Percentiles rank a stretch among this genome's conserved stretches.
These are phyloP conservation scores for Eulithis testata DNA, from an alignment of 2,888 invertebrate genomes.

Conservation along the genomic window DNA sequence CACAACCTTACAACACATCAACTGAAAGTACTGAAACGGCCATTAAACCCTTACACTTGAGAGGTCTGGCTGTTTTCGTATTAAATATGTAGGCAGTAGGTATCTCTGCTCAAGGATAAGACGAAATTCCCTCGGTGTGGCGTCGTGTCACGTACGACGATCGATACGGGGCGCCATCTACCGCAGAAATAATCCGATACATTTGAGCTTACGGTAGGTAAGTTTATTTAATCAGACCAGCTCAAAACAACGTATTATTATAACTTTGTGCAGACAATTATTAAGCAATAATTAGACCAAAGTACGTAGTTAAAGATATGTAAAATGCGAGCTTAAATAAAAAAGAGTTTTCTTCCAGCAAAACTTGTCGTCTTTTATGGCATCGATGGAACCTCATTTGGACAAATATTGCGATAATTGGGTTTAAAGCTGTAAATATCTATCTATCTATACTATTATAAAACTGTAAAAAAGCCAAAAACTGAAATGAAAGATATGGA, in stretches of 20 bases:
- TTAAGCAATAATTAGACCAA: too few relatives aligned
- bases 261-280: too few relatives aligned
- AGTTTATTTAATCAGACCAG: not conserved
- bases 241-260: not conserved
- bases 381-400: too few relatives aligned
- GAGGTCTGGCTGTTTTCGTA: constrained; percentile 15
- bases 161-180: constrained; percentile 29
- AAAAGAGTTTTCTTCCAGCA: too few relatives aligned
- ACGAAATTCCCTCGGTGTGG: constrained; percentile 27
- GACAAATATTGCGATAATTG: too few relatives aligned
- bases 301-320: too few relatives aligned
- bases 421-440: too few relatives aligned
- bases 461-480: too few relatives aligned
- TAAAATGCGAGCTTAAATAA: too few relatives aligned
- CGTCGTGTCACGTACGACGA: constrained; percentile 35
- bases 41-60: constrained; percentile 23
- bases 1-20: constrained; percentile 9
- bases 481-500: too few relatives aligned
- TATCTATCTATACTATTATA: too few relatives aligned
- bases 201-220: constrained; percentile 14
- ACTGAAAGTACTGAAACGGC: constrained; percentile 19
- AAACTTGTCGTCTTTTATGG: too few relatives aligned
- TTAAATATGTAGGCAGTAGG: constrained; percentile 26
- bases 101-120: constrained; percentile 33
- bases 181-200: constrained; percentile 29